A percentile compares a stretch with the other conserved stretches of the same genome.
Evolutionary conservation across 2,113 vertebrate species (phyloP).

Genomic region (Pomatorhinus ruficollis): DNA sequence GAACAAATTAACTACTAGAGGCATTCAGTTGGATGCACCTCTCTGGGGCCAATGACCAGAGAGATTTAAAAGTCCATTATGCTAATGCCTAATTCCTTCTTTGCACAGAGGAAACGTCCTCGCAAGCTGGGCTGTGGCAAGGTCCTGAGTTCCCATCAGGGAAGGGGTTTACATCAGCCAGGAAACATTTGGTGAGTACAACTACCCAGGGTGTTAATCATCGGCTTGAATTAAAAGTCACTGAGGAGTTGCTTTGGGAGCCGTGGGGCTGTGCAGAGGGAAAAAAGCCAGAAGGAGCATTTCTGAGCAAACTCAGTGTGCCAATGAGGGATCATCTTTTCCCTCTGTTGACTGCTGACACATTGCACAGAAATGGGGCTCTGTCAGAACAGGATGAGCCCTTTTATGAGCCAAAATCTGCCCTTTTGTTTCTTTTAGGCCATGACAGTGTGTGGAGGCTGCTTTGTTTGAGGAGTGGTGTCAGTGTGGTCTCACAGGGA

Average conservation of each 20-base stretch:
- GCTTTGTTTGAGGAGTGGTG: not conserved
- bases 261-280: not conserved
- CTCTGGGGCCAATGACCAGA: not conserved
- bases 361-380: not conserved
- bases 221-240: conserved; percentile 14
- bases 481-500: not conserved
- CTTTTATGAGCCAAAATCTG: not conserved
- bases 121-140: not conserved
- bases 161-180: not conserved
- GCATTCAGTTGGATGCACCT: not conserved
- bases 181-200: conserved; percentile 16
- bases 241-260: conserved; percentile 28
- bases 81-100: not conserved
- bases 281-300: not conserved
- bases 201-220: conserved; percentile 27
- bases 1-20: conserved; percentile 27
- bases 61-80: conserved; percentile 35
- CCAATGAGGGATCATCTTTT: not conserved
- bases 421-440: not conserved
- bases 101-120: not conserved
- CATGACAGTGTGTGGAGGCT: rapidly evolving
- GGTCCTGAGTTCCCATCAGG: not conserved
- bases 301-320: not conserved
- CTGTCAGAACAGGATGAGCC: not conserved
- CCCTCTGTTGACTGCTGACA: not conserved